Evolutionary conservation across 2,113 vertebrate genomes (phyloP).

Genomic region (Pleuronectes platessa): DNA sequence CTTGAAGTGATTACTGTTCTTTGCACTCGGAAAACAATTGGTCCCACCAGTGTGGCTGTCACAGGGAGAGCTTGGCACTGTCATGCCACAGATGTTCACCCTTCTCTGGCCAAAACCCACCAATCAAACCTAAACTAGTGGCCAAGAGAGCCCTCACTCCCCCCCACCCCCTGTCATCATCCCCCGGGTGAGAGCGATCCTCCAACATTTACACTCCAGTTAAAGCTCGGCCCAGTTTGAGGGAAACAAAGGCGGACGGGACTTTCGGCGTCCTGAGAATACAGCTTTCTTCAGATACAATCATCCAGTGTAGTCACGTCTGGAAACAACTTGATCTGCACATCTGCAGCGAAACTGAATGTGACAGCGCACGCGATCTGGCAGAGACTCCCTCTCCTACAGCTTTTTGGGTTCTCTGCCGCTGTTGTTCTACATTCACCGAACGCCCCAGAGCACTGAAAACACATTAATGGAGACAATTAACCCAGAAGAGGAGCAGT

Average conservation of each 20-base stretch:
- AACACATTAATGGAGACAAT: conserved; percentile 63
- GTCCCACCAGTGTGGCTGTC: conserved; percentile 74
- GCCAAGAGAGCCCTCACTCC: conserved; percentile 67
- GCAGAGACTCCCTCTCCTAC: conserved; percentile 18
- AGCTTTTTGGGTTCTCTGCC: conserved; percentile 33
- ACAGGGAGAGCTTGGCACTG: conserved; percentile 75
- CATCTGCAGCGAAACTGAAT: conserved; percentile 57
- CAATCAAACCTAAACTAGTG: conserved; percentile 74
- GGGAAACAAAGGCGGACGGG: conserved; percentile 49
- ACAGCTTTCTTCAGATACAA: conserved; percentile 51
- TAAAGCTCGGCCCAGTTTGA: conserved; percentile 45
- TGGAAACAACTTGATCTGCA: conserved; percentile 56
- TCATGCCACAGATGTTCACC: conserved; percentile 77
- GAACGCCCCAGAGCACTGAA: conserved; percentile 40
- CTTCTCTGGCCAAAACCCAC: conserved; percentile 75
- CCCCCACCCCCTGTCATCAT: background rate
- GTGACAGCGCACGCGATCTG: conserved; percentile 46
- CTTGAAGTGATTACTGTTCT: conserved; percentile 81
- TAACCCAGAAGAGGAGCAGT: conserved; percentile 48
- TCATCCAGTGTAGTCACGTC: conserved; percentile 40
- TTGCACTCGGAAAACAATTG: conserved; percentile 77
- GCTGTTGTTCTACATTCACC: conserved; percentile 41
- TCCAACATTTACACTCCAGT: conserved; percentile 57
- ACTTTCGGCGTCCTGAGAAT: conserved; percentile 39
- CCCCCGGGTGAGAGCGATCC: conserved; percentile 41